phyloP scores from a whole-genome alignment of 1,140 invertebrate species.

The Reticulitermes speratus region DNA sequence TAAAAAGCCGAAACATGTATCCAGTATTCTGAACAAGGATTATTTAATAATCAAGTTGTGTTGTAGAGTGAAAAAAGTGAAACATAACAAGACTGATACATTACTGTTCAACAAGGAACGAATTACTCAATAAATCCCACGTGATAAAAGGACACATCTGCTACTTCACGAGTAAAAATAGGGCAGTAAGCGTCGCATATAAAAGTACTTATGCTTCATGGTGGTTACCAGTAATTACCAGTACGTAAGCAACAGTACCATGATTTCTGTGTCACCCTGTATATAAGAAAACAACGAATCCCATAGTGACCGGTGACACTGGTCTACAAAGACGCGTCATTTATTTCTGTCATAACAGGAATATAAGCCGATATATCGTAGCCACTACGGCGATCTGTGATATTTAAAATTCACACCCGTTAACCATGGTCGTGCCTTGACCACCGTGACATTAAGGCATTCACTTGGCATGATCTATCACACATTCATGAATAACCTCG shows the following conservation, averaged over 20 bases:
- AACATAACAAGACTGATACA: no score
- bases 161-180: no score
- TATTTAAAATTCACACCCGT: constrained; percentile 19
- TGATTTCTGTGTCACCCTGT: not conserved
- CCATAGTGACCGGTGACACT: not conserved
- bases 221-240: no score
- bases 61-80: no score
- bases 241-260: not conserved
- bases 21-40: no score
- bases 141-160: no score
- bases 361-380: constrained; percentile 9
- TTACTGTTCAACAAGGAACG: no score
- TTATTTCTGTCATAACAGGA: constrained; percentile 9
- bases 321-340: not conserved
- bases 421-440: not conserved
- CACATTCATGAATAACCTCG: not conserved
- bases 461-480: constrained; percentile 15
- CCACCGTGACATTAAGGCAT: not conserved
- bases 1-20: no score
- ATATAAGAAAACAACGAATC: not conserved
- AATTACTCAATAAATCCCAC: no score
- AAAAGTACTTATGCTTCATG: no score
- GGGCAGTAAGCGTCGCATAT: no score
- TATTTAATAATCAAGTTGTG: no score
- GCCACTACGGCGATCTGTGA: not conserved